Evolutionary conservation across 92 coral and sea anemone genomes (phyloP).

Genomic region (Epizoanthus scotinus): DNA sequence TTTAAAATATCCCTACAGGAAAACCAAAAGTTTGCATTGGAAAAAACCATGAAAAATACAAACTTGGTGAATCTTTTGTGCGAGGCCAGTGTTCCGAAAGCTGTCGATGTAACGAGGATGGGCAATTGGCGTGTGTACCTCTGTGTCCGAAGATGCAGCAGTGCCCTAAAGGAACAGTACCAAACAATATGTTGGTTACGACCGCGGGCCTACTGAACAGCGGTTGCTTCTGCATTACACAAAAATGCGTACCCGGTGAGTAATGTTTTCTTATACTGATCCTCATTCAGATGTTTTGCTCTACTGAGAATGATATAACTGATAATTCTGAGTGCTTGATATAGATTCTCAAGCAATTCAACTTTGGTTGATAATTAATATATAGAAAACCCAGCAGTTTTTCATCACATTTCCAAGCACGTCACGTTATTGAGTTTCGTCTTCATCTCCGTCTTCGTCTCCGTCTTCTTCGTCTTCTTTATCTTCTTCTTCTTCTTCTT

Average conservation of each 20-base stretch:
- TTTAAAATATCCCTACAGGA: too few relatives aligned
- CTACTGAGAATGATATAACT: too few relatives aligned
- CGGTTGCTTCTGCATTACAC: constrained; percentile 62
- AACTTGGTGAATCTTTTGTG: constrained; percentile 63
- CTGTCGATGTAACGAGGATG: constrained; percentile 74
- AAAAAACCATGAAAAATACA: constrained; percentile 44
- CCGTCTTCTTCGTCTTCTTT: too few relatives aligned
- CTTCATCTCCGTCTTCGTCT: too few relatives aligned
- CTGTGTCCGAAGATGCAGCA: constrained; percentile 48
- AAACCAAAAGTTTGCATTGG: constrained; percentile 13
- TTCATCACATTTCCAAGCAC: too few relatives aligned
- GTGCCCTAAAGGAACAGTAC: constrained; percentile 64
- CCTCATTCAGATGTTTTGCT: too few relatives aligned
- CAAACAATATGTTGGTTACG: constrained; percentile 28
- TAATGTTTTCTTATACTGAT: not conserved
- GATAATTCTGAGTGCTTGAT: too few relatives aligned
- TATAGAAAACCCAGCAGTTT: too few relatives aligned
- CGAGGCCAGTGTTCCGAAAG: constrained; percentile 57
- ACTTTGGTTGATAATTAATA: too few relatives aligned
- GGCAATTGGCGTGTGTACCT: constrained; percentile 59
- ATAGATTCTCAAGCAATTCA: too few relatives aligned
- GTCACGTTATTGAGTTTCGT: too few relatives aligned
- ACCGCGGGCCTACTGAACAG: not conserved
- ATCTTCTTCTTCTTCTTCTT: too few relatives aligned
- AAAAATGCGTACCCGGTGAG: constrained; percentile 63